Conservation (phyloP, 2,888 invertebrate genomes). For the Xylota segnis region DNA sequence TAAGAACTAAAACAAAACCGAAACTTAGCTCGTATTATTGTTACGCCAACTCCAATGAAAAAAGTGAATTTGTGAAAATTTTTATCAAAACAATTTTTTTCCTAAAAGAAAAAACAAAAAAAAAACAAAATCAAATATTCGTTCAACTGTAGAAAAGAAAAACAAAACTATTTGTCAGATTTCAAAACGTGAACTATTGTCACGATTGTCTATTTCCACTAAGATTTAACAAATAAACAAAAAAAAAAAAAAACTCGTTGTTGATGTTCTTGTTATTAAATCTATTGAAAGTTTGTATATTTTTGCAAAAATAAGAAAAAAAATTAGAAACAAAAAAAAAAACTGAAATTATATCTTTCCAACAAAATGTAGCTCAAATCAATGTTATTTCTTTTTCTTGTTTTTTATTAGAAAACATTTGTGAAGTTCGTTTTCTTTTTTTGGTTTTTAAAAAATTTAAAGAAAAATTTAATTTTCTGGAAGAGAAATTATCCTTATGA, state of each 20-base stretch:
- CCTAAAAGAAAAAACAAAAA: conserved; percentile 38
- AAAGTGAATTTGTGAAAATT: conserved; percentile 45
- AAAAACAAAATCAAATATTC: conserved; percentile 15
- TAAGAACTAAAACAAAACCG: conserved; percentile 45
- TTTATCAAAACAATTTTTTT: conserved; percentile 52
- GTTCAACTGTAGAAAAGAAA: conserved; percentile 32
- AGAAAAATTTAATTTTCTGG: conserved; percentile 10
- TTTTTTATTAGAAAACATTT: conserved; percentile 17
- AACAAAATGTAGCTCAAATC: conserved; percentile 57
- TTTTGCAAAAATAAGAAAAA: conserved; percentile 61
- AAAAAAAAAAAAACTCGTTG: conserved; percentile 57
- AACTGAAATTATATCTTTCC: conserved; percentile 36
- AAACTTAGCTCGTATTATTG: conserved; percentile 57
- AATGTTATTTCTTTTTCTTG: conserved; percentile 54
- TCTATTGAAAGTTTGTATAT: conserved; percentile 74
- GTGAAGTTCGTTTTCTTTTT: conserved; percentile 2
- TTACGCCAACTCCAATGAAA: conserved; percentile 39
- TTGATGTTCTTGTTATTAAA: conserved; percentile 75
- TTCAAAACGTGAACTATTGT: conserved; percentile 44
- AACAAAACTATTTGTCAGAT: conserved; percentile 52
- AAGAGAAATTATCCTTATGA: conserved; percentile 51
- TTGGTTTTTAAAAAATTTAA: not conserved
- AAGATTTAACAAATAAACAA: conserved; percentile 40
- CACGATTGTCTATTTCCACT: conserved; percentile 52
- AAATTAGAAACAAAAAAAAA: conserved; percentile 27